A percentile compares a stretch with the other conserved stretches of the same genome.
Evolutionary conservation across 2,888 invertebrate genomes (phyloP).

Genomic region (Cabera pusaria): DNA sequence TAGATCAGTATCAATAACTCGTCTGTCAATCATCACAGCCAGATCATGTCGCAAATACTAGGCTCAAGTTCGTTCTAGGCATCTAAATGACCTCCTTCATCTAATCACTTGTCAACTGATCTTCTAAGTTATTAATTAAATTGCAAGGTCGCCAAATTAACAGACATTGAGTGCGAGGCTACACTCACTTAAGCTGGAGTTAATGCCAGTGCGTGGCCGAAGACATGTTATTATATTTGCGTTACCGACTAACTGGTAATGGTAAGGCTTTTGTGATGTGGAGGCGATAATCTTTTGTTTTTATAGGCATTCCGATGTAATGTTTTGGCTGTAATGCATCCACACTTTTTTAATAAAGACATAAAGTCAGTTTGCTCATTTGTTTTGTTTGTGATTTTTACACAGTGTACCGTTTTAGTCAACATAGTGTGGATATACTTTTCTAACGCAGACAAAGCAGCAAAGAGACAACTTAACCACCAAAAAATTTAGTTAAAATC

Average conservation of each 20-base stretch:
- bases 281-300: slow-evolving; percentile 24
- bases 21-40: neutral
- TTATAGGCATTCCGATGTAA: slow-evolving; percentile 5
- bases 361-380: too few species aligned
- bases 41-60: slow-evolving; percentile 4
- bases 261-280: slow-evolving; percentile 28
- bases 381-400: too few species aligned
- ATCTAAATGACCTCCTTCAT: slow-evolving; percentile 22
- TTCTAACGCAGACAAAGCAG: too few species aligned
- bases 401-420: too few species aligned
- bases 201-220: slow-evolving; percentile 51
- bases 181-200: slow-evolving; percentile 48
- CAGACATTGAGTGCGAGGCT: slow-evolving; percentile 76
- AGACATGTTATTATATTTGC: slow-evolving; percentile 72
- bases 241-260: slow-evolving; percentile 58
- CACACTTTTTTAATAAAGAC: too few species aligned
- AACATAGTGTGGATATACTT: too few species aligned
- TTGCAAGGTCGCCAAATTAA: slow-evolving; percentile 72
- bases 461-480: too few species aligned
- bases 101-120: slow-evolving; percentile 61
- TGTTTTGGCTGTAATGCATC: too few species aligned
- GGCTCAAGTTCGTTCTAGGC: slow-evolving; percentile 3
- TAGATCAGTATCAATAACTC: neutral
- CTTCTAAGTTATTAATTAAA: slow-evolving; percentile 71
- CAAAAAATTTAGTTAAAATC: too few species aligned